A percentile compares a stretch with the other conserved stretches of the same genome.
phyloP scores from a whole-genome alignment of 1,140 invertebrate species.

The Solenopsis invicta region DNA sequence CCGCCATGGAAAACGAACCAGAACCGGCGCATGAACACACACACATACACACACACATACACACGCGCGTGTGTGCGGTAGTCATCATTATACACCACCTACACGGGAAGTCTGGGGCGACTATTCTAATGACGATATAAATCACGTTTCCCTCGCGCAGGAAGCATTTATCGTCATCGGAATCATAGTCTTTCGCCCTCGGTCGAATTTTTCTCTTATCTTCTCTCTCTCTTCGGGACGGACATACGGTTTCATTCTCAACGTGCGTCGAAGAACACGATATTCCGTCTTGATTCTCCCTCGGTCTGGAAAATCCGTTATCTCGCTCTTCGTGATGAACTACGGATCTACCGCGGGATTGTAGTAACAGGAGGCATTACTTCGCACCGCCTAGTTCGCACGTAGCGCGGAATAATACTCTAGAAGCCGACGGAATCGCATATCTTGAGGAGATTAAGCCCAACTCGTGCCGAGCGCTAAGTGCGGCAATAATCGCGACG shows the following conservation, averaged over 20 bases:
- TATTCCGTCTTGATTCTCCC: background rate
- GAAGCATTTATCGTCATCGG: conserved; percentile 82
- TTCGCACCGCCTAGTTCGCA: conserved; percentile 2
- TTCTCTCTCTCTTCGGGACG: background rate
- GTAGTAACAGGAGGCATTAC: conserved; percentile 40
- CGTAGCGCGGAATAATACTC: conserved; percentile 19
- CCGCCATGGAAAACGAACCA: conserved; percentile 30
- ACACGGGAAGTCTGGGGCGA: conserved; percentile 72
- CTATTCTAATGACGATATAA: conserved; percentile 81
- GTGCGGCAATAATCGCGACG: conserved; percentile 27
- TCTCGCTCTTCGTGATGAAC: background rate
- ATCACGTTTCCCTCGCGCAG: conserved; percentile 73
- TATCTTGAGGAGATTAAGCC: conserved; percentile 2
- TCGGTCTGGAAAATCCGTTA: conserved; percentile 25
- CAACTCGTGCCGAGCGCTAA: background rate
- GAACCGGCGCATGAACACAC: conserved; percentile 16
- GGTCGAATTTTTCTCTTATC: conserved; percentile 34
- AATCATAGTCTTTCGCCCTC: conserved; percentile 56
- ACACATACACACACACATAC: conserved; percentile 18
- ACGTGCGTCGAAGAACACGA: conserved; percentile 48
- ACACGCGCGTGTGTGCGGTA: conserved; percentile 55
- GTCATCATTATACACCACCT: conserved; percentile 77
- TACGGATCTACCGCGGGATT: conserved; percentile 12
- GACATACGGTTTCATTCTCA: conserved; percentile 24
- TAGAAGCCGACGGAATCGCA: conserved; percentile 28